Base-by-base conservation (phyloP, 1,140 invertebrate genomes). In the Magallana angulata region DNA sequence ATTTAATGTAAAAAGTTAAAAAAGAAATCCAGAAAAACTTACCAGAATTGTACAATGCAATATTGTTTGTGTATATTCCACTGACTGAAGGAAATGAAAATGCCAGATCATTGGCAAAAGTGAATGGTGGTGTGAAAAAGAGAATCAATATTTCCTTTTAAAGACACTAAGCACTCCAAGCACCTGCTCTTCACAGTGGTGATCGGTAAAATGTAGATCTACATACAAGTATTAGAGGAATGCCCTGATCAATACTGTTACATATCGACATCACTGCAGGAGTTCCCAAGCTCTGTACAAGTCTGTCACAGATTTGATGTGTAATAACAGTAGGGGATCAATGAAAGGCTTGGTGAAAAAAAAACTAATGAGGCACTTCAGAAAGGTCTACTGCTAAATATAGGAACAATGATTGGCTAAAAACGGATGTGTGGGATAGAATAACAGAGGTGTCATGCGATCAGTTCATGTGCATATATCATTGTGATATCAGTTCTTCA, bases 361-460 rank as follows among this genome's bases (percentile, higher is more conserved):
- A 76, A 76, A 76, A 76, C 68, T 76, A 76, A 76, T 76, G 68
- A 76, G 68, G 68, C 68, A 76, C 68, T 76, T 76, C 68, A 76
- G 68, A 76, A 76, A 76, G 68, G 68, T 76, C 68, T 76, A 30
- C 24, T 8, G 68, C 68, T 76, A 76, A 76, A 76, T 76, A 76
- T 76, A 76, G 68, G 68, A 18, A 30, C 36, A 76, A 76, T 76
- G 68, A 76, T 76, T 30, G 8, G 68, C 68, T 36, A 9, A 30
- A 48, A 12, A 76, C 68, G 68, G 68, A 76, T 76, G 68, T 76
- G 36, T 12, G 14, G 68, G 18, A 76, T 76, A 76, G 24, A 76
- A 76, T 76, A 30, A 76, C 68, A 76, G 68, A 76, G 68, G 68
- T 76, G 68, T 76, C 68, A 76, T 36, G 68, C 36, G 68, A 76